These are phyloP conservation scores for Eubucco bourcierii DNA, from an alignment of 2,113 vertebrate species.

Conservation along the genomic window DNA sequence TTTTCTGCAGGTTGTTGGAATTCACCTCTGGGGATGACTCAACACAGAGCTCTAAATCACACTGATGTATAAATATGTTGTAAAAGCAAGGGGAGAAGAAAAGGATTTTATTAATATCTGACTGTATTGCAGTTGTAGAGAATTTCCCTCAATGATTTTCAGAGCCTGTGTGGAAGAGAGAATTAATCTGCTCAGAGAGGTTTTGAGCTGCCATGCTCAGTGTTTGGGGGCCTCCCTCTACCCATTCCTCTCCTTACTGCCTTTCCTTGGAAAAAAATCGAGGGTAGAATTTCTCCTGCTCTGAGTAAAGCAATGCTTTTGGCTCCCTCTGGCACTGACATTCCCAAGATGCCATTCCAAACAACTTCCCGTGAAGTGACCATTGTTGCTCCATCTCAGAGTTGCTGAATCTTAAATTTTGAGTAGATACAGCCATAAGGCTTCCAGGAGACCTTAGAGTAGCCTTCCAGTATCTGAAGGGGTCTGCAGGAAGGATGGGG, in stretches of 20 bases:
- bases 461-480: no score
- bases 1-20: background rate
- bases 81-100: background rate
- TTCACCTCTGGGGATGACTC: background rate
- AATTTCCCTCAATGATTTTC: background rate
- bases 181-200: accelerated
- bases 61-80: background rate
- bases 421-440: background rate
- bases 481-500: no score
- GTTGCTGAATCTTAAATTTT: background rate
- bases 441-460: no score
- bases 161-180: background rate
- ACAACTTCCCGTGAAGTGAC: no score
- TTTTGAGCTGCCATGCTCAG: accelerated
- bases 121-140: background rate
- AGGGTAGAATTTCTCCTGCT: background rate
- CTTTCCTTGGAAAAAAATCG: background rate
- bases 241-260: accelerated
- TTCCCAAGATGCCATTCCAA: accelerated
- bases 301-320: background rate
- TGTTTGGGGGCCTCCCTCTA: background rate
- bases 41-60: slow-evolving; percentile 35
- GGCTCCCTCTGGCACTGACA: background rate
- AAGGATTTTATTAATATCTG: slow-evolving; percentile 10
- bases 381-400: background rate